Evolutionary conservation across 2,888 invertebrate genomes (phyloP).

Genomic region (Timandra comae): DNA sequence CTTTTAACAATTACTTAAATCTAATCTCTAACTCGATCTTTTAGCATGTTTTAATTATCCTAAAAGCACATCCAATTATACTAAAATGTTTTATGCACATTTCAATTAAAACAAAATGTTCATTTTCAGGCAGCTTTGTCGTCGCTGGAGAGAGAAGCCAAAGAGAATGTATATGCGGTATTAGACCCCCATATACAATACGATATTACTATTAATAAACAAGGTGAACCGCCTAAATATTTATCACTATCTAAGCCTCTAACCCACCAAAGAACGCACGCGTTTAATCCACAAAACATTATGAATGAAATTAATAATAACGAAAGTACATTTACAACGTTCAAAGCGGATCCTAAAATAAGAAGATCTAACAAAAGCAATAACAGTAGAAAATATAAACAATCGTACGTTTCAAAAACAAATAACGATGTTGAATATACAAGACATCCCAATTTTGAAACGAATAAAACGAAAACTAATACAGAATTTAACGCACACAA

Average conservation of each 20-base stretch:
- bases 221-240: slow-evolving; percentile 72
- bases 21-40: too few relatives aligned
- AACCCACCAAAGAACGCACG: slow-evolving; percentile 70
- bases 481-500: slow-evolving; percentile 32
- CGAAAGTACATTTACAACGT: slow-evolving; percentile 48
- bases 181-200: slow-evolving; percentile 74
- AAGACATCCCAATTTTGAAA: slow-evolving; percentile 57
- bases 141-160: slow-evolving; percentile 73
- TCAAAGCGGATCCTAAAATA: slow-evolving; percentile 47
- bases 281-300: slow-evolving; percentile 53
- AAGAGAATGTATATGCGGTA: slow-evolving; percentile 75
- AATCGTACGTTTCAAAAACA: slow-evolving; percentile 44
- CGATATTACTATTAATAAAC: slow-evolving; percentile 73
- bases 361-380: slow-evolving; percentile 54
- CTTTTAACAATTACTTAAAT: too few relatives aligned
- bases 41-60: neutral
- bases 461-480: slow-evolving; percentile 28
- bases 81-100: neutral
- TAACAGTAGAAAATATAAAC: slow-evolving; percentile 30
- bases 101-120: slow-evolving; percentile 5
- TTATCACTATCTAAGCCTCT: slow-evolving; percentile 71
- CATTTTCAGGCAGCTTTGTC: slow-evolving; percentile 60
- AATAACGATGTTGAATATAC: slow-evolving; percentile 66
- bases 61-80: neutral
- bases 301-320: slow-evolving; percentile 58